Percentiles rank a stretch among this genome's conserved stretches.
Evolutionary conservation across 2,888 invertebrate species (phyloP).

Genomic region (Diploptera punctata): DNA sequence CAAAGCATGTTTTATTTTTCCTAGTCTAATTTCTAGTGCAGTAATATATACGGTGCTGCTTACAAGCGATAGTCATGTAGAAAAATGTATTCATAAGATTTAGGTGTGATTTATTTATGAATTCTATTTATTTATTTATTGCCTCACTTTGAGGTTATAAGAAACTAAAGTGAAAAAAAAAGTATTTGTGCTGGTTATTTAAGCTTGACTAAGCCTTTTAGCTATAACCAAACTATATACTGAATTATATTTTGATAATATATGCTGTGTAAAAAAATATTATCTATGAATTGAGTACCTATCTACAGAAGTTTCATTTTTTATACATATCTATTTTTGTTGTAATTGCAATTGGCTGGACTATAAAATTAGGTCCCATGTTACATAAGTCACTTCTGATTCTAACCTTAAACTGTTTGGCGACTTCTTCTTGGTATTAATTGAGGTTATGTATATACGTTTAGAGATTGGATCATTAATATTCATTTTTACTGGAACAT

Average conservation of each 20-base stretch:
- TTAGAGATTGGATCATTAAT: too few species aligned
- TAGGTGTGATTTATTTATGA: conserved; percentile 17
- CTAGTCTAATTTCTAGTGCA: conserved; percentile 24
- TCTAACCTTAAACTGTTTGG: too few species aligned
- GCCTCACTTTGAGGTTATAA: conserved; percentile 19
- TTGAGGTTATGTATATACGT: too few species aligned
- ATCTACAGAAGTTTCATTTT: conserved; percentile 24
- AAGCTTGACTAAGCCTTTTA: conserved; percentile 30
- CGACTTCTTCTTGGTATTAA: too few species aligned
- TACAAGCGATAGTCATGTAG: conserved; percentile 13
- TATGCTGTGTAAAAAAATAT: conserved; percentile 30
- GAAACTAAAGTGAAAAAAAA: conserved; percentile 14
- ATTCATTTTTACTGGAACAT: too few species aligned
- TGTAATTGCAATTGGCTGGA: conserved; percentile 10
- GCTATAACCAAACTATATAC: conserved; percentile 26
- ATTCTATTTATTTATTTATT: conserved; percentile 28
- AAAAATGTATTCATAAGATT: conserved; percentile 9
- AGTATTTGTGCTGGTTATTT: conserved; percentile 19
- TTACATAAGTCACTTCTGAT: too few species aligned
- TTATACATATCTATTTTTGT: conserved; percentile 29
- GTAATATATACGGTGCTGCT: conserved; percentile 15
- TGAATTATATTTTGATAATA: conserved; percentile 25
- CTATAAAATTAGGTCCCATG: too few species aligned
- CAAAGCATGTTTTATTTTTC: conserved; percentile 1
- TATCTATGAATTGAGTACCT: conserved; percentile 30